Base-by-base conservation (phyloP, 2,113 vertebrate species). In the Lutjanus erythropterus region DNA sequence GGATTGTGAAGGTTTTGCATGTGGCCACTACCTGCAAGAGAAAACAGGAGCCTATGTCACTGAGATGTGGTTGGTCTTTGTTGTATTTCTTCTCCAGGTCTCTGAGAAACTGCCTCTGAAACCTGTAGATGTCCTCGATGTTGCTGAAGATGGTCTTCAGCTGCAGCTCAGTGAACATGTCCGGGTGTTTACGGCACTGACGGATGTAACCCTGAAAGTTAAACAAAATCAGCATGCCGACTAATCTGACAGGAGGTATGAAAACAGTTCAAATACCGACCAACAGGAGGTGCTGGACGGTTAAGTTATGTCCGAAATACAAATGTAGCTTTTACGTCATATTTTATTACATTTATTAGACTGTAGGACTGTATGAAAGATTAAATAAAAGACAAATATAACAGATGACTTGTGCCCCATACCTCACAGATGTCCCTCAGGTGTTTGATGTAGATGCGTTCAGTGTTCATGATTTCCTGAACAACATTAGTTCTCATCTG, bases 401-500 rank as follows among this genome's bases (percentile, higher is more conserved):
- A 65, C 0, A 64, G 4, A 47, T n/a, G 14, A n/a, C n/a, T 46
- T 49, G 42, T 21, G n/a, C 19, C 44, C 33, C 10, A 14, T 89
- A 98, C 97, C 95, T 98, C 97, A 71, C 98, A 99, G 94, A 99
- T 99, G 93, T 99, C 98, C 90, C 96, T 97, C 59, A 99, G 95
- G 86, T 99, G 98, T 85, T 99, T 99, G 93, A 99, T 98, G 93
- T 99, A 99, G 65, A 99, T 96, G 0, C 97, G 95, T 80, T 99
- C 98, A 0, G 98, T 99, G 74, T 96, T 97, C 97, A 99, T 97
- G 86, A 99, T 99, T 94, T 99, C 98, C 90, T 96, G 95, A 90
- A 99, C 96, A 86, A 99, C 98, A 0, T 99, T 99, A 68, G 97
- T 96, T 92, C 98, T 95, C 98, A 99, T 99, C 95, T 99, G 98